Conservation (phyloP, 2,888 invertebrate species). For the Cryptophagus acutangulus region DNA sequence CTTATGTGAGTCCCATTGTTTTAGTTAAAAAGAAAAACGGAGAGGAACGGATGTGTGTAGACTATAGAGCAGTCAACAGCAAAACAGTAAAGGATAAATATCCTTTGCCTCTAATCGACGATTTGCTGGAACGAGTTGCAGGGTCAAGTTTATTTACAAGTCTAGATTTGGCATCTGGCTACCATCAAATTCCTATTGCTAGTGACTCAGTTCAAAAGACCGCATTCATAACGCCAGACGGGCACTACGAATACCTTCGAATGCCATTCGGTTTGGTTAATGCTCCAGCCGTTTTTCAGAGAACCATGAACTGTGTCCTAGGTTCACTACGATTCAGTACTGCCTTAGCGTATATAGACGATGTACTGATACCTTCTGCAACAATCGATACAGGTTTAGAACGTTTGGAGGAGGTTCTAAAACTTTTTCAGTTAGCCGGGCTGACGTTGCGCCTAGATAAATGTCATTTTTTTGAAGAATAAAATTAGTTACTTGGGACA, state of each 20-base stretch:
- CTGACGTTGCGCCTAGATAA: constrained; percentile 18
- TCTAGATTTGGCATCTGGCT: constrained; percentile 29
- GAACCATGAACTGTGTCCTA: constrained; percentile 22
- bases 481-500: constrained; percentile 13
- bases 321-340: constrained; percentile 13
- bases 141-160: constrained; percentile 22
- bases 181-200: constrained; percentile 33
- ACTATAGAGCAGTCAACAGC: constrained; percentile 21
- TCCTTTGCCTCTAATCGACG: constrained; percentile 17
- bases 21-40: constrained; percentile 18
- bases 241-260: constrained; percentile 33
- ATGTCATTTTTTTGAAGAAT: constrained; percentile 19
- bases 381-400: constrained; percentile 12
- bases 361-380: constrained; percentile 17
- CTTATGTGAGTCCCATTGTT: constrained; percentile 21
- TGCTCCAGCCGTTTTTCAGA: constrained; percentile 29
- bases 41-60: constrained; percentile 19
- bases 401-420: constrained; percentile 15
- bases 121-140: constrained; percentile 19
- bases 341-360: constrained; percentile 24
- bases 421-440: constrained; percentile 14
- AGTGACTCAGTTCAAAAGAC: constrained; percentile 30
- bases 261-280: constrained; percentile 41
- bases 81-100: constrained; percentile 19
- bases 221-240: constrained; percentile 34